phyloP scores from a whole-genome alignment of 2,888 invertebrate genomes.

The Boloria euphrosyne region DNA sequence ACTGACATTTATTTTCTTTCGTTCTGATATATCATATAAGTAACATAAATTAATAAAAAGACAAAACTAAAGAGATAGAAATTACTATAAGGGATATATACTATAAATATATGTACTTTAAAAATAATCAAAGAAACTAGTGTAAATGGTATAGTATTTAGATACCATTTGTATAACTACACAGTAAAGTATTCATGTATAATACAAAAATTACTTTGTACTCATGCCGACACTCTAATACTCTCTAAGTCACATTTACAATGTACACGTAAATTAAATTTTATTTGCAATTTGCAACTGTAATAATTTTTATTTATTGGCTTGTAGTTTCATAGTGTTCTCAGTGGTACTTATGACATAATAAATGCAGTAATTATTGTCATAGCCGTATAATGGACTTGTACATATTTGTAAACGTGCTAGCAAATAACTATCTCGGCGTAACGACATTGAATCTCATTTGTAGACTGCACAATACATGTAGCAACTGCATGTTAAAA shows the following conservation, averaged over 20 bases:
- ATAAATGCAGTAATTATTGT: conserved; percentile 20
- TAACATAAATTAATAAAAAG: too few species aligned
- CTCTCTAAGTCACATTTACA: conserved; percentile 1
- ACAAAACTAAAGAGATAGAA: too few species aligned
- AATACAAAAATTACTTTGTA: background rate
- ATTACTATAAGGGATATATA: too few species aligned
- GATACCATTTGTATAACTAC: too few species aligned
- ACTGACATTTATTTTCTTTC: background rate
- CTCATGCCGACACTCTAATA: conserved; percentile 4
- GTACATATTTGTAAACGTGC: conserved; percentile 24
- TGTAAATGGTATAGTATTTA: too few species aligned
- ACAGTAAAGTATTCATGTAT: too few species aligned
- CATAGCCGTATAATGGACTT: conserved; percentile 36
- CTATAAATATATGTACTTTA: too few species aligned
- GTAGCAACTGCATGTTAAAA: conserved; percentile 27
- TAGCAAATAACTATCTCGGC: conserved; percentile 23
- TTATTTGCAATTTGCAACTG: conserved; percentile 20
- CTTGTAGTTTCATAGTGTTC: conserved; percentile 14
- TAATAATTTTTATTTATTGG: conserved; percentile 8
- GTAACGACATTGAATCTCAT: conserved; percentile 33
- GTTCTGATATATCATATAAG: too few species aligned
- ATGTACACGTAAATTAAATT: conserved; percentile 1
- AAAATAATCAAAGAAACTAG: too few species aligned
- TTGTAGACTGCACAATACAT: conserved; percentile 27
- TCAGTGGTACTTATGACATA: conserved; percentile 21